These are phyloP conservation scores for Acanthiza pusilla DNA, from an alignment of 2,797 vertebrate genomes.

Conservation along the genomic window DNA sequence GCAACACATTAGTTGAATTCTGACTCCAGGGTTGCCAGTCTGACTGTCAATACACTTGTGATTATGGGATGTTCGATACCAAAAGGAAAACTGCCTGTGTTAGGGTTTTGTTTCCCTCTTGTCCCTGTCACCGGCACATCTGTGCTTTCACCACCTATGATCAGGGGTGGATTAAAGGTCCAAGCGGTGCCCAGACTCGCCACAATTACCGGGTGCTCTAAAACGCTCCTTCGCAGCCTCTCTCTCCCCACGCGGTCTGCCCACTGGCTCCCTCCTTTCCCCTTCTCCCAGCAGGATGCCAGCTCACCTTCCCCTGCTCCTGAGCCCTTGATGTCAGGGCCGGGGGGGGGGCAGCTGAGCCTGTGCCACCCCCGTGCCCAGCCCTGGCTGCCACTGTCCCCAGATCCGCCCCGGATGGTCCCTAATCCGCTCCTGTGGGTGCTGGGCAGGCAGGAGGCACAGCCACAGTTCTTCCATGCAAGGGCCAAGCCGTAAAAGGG, in stretches of 20 bases:
- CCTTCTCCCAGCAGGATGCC: neutral
- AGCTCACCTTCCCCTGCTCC: neutral
- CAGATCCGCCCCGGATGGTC: neutral
- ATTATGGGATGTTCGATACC: neutral
- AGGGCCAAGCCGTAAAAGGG: no score
- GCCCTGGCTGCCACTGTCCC: neutral
- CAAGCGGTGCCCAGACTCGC: neutral
- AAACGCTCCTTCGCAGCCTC: neutral
- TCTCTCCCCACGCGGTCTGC: neutral
- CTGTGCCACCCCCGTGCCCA: neutral
- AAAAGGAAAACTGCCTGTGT: neutral
- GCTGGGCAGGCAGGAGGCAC: neutral
- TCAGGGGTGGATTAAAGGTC: neutral
- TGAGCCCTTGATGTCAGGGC: neutral
- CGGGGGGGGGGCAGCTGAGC: neutral
- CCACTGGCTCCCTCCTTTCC: neutral
- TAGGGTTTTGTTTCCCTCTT: neutral
- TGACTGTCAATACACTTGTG: neutral
- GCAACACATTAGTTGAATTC: neutral
- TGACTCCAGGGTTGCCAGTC: neutral
- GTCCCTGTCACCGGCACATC: neutral
- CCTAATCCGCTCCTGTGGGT: neutral
- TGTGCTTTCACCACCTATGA: neutral
- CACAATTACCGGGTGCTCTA: neutral
- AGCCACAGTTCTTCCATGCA: neutral